Evolutionary conservation across 1,140 invertebrate species (phyloP).

Genomic region (Cherax destructor): DNA sequence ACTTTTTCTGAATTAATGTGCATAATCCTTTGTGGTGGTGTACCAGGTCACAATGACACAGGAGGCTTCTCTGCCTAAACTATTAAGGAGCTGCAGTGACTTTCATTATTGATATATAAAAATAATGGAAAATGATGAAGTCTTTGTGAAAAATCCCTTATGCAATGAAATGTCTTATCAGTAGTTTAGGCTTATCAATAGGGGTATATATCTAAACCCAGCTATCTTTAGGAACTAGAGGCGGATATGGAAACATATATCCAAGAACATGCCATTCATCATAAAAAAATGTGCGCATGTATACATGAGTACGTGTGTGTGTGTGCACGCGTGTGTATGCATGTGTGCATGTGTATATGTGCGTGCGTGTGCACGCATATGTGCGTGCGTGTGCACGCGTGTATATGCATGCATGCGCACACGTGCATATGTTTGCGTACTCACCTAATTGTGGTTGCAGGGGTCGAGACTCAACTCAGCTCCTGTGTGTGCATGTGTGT

Average conservation of each 20-base stretch:
- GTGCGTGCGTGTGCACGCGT: too few relatives aligned
- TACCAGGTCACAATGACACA: conserved; percentile 61
- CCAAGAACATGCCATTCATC: neutral
- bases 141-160: conserved; percentile 26
- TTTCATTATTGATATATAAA: conserved; percentile 33
- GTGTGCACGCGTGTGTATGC: neutral
- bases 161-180: conserved; percentile 15
- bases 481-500: too few relatives aligned
- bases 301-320: neutral
- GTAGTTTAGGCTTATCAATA: conserved; percentile 25
- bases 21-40: conserved; percentile 62
- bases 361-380: too few relatives aligned
- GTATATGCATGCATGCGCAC: too few relatives aligned
- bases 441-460: too few relatives aligned
- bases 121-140: conserved; percentile 44
- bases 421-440: too few relatives aligned
- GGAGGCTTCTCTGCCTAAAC: conserved; percentile 46
- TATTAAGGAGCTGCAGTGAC: conserved; percentile 61
- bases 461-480: too few relatives aligned
- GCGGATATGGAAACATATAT: conserved; percentile 20
- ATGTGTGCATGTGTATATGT: neutral
- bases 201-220: conserved; percentile 23
- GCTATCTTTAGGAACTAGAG: conserved; percentile 58
- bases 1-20: conserved; percentile 44
- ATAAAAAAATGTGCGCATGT: neutral